Evolutionary conservation across 2,113 vertebrate species (phyloP).

Genomic region (Percopsis transmontana): DNA sequence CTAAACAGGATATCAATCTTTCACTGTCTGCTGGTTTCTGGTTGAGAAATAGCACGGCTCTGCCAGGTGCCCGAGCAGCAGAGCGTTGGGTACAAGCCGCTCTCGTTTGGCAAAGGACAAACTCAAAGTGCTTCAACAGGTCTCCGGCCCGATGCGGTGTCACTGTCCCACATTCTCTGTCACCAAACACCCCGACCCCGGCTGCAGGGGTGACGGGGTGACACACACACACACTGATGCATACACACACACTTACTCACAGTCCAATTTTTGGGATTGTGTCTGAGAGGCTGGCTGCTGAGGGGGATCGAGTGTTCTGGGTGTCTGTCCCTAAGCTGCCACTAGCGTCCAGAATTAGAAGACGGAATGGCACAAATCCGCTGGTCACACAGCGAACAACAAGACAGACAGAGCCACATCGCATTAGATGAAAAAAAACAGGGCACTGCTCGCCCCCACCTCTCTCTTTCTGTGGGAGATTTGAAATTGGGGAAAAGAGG

Average conservation of each 20-base stretch:
- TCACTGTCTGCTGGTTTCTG: not conserved
- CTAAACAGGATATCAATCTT: constrained; percentile 10
- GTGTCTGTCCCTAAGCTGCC: constrained; percentile 68
- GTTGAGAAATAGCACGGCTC: constrained; percentile 7
- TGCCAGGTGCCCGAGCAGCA: not conserved
- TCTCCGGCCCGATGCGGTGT: constrained; percentile 45
- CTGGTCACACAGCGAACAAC: constrained; percentile 25
- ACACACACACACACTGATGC: constrained; percentile 23
- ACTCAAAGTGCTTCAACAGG: constrained; percentile 39
- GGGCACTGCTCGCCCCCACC: not conserved
- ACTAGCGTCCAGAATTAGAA: constrained; percentile 63
- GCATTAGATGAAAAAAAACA: not conserved
- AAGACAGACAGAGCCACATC: not conserved
- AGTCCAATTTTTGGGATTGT: constrained; percentile 59
- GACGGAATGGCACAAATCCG: constrained; percentile 50
- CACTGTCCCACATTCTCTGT: constrained; percentile 66
- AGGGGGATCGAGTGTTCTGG: constrained; percentile 59
- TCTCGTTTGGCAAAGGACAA: constrained; percentile 48
- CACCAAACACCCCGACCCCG: constrained; percentile 70
- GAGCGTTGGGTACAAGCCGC: not conserved
- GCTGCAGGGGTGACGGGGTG: constrained; percentile 21
- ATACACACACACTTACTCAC: constrained; percentile 13
- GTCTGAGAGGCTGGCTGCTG: constrained; percentile 42
- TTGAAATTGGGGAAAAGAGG: constrained; percentile 46
- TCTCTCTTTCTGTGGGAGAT: constrained; percentile 16